Evolutionary conservation across 2,888 invertebrate genomes (phyloP), one percentile per base, ranked within the genome.

Genomic region (Ophion slaviceki): DNA sequence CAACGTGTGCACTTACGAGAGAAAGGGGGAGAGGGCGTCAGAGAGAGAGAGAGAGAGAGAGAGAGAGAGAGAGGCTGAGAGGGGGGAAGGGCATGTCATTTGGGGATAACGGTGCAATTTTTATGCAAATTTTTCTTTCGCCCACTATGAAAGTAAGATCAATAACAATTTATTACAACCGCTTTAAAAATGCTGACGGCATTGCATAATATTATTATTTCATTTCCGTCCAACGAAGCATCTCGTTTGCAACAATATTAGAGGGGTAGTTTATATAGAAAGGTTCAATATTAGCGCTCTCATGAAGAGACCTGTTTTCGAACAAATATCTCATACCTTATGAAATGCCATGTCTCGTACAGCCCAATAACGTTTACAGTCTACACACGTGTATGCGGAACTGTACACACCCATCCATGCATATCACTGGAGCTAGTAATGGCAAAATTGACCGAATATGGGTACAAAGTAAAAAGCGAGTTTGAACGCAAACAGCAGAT

Each of bases 101-200:
- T 71, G 62, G 70, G 57, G 70, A 70, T 64, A 66, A 64, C 82
- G 77, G 77, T 84, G 87, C 87, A 87, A 86, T 87, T 81, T 86
- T 87, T 75, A 88, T 88, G 88, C 87, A 86, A 88, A 88, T 88
- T 84, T 84, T 77, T 40, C 28, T 53, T 20, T 70, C n/a, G 14
- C 53, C 45, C 5, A 6, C 24, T 62, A 14, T 20, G 57, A 32
- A 32, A 72, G n/a, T 32, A n/a, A 57, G 40, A 53, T 53, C 14
- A 53, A 14, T 53, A 53, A 53, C 17, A 53, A 53, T 53, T 53
- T 53, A 53, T 53, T 53, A 17, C 53, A 53, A 53, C 53, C 5
- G 0, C 53, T 53, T 20, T 20, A n/a, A 32, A 59, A 61, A 40
- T 59, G 24, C 57, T 36, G 64, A 57, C 45, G n/a, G 1, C 57